These are phyloP conservation scores for Bombus cullumanus DNA, from an alignment of 1,140 invertebrate species.

Conservation along the genomic window DNA sequence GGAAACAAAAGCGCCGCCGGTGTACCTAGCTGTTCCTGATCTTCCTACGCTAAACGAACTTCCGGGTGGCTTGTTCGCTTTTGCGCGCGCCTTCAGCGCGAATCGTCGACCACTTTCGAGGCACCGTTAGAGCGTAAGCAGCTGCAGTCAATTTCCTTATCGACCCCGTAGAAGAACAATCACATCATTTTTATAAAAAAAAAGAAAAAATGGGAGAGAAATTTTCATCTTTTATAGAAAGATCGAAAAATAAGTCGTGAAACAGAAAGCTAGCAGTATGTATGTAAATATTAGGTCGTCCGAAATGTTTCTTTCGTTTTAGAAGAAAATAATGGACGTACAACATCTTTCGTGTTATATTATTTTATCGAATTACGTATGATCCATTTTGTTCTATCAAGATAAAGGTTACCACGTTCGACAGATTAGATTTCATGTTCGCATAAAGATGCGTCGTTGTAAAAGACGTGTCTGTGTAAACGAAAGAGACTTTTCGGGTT, in stretches of 20 bases:
- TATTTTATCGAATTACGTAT: no score
- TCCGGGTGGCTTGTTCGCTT: slow-evolving; percentile 41
- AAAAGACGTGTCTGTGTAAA: no score
- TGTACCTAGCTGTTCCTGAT: slow-evolving; percentile 27
- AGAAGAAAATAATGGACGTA: rapidly evolving
- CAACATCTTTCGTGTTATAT: no score
- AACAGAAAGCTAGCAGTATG: neutral
- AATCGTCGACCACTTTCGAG: slow-evolving; percentile 2
- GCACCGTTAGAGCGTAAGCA: slow-evolving; percentile 30
- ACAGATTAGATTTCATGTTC: no score
- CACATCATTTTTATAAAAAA: neutral
- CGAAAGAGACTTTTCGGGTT: no score
- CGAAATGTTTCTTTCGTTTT: no score
- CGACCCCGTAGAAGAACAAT: neutral
- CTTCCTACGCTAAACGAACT: slow-evolving; percentile 47
- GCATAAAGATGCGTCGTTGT: no score
- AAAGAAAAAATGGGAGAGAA: neutral
- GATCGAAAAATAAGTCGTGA: neutral
- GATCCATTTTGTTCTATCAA: no score
- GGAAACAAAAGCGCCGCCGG: slow-evolving; percentile 37
- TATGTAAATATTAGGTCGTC: no score
- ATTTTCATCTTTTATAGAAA: no score
- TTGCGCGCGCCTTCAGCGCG: slow-evolving; percentile 3
- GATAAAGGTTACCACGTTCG: no score
- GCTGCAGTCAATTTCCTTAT: slow-evolving; percentile 15